Evolutionary conservation across 2,888 invertebrate genomes (phyloP).

Genomic region (Chromoteleia sp.): DNA sequence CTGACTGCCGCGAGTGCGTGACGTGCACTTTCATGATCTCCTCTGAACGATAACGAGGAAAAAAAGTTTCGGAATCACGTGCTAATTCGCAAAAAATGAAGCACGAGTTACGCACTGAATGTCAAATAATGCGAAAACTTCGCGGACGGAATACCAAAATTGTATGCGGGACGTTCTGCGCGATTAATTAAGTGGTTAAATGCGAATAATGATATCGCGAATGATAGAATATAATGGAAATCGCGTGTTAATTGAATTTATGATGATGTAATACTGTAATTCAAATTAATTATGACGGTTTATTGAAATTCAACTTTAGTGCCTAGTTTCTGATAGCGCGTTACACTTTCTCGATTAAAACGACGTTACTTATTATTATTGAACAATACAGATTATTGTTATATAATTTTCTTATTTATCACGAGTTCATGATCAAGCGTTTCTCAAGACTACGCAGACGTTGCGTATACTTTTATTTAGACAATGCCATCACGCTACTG

Average conservation of each 20-base stretch:
- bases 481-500: no score
- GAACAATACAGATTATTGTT: no score
- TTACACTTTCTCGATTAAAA: no score
- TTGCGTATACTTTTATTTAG: no score
- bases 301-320: no score
- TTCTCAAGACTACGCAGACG: no score
- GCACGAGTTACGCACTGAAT: slow-evolving; percentile 7
- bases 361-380: no score
- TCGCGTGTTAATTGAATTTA: background rate
- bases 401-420: no score
- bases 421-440: no score
- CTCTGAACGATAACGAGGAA: background rate
- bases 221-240: background rate
- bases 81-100: slow-evolving; percentile 28
- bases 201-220: background rate
- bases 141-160: slow-evolving; percentile 8
- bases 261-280: no score
- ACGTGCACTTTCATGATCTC: slow-evolving; percentile 24
- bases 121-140: slow-evolving; percentile 2
- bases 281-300: no score
- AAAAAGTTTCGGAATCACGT: slow-evolving; percentile 17
- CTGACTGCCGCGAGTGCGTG: slow-evolving; percentile 9
- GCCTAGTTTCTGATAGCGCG: no score
- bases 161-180: background rate
- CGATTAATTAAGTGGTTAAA: background rate